Evolutionary conservation across 2,113 vertebrate species (phyloP).

Genomic region (Emydocephalus ijimae): DNA sequence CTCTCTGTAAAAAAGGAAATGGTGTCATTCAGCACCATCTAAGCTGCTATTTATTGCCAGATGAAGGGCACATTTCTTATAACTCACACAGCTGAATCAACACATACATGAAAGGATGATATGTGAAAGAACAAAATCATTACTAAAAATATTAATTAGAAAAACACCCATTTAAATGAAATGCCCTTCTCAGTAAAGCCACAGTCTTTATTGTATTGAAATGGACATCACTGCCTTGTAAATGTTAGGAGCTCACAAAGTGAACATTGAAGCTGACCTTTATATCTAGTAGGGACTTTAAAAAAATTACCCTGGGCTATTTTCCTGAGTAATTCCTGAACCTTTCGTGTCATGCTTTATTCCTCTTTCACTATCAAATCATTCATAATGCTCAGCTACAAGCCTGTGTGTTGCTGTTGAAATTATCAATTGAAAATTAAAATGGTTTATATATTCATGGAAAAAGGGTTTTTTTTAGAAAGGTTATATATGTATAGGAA

Average conservation of each 20-base stretch:
- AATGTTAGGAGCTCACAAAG: background rate
- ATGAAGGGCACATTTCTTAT: constrained; percentile 42
- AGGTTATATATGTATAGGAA: background rate
- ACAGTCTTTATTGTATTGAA: background rate
- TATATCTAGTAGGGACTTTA: background rate
- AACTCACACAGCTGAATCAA: constrained; percentile 54
- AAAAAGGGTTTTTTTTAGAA: background rate
- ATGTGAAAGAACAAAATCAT: constrained; percentile 10
- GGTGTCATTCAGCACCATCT: constrained; percentile 34
- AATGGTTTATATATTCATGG: background rate
- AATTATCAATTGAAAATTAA: background rate
- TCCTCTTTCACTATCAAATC: background rate
- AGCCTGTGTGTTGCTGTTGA: background rate
- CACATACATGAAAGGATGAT: constrained; percentile 11
- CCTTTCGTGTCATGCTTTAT: background rate
- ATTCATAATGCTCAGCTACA: background rate
- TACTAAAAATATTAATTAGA: constrained; percentile 3
- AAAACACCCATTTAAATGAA: constrained; percentile 2
- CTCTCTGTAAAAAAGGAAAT: constrained; percentile 48
- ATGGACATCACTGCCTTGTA: background rate
- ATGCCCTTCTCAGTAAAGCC: constrained; percentile 27
- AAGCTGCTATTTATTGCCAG: constrained; percentile 48
- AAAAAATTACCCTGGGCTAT: background rate
- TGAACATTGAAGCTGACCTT: background rate
- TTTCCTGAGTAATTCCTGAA: constrained; percentile 1